Conservation (phyloP, 1,140 invertebrate genomes). For the Leptinotarsa texana region DNA sequence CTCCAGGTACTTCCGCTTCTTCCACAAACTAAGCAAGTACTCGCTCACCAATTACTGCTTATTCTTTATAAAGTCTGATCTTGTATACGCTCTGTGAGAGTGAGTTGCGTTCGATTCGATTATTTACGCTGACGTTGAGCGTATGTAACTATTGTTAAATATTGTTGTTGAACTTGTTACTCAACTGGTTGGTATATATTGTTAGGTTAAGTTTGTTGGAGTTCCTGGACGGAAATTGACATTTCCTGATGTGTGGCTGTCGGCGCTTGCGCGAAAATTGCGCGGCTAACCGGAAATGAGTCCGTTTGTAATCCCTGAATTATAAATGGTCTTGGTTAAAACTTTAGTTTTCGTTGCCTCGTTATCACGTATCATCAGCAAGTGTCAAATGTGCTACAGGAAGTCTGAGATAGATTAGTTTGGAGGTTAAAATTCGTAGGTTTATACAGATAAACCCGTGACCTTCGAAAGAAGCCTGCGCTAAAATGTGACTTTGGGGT, state of each 20-base stretch:
- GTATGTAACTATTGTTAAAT: slow-evolving; percentile 15
- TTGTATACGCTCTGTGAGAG: background rate
- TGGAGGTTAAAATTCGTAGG: slow-evolving; percentile 7
- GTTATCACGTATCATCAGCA: no score
- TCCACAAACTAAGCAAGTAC: slow-evolving; percentile 33
- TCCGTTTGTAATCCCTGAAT: no score
- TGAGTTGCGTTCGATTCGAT: background rate
- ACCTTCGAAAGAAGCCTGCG: slow-evolving; percentile 12
- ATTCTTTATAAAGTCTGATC: slow-evolving; percentile 12
- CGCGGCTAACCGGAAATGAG: no score
- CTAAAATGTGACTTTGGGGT: background rate
- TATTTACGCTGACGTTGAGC: slow-evolving; percentile 17
- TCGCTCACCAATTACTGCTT: background rate
- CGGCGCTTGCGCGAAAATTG: no score
- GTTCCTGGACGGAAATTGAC: background rate
- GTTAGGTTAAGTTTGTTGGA: slow-evolving; percentile 10
- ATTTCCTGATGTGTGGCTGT: background rate
- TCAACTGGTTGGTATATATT: slow-evolving; percentile 19
- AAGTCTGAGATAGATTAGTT: background rate
- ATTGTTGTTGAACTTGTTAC: slow-evolving; percentile 14
- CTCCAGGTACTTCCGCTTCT: background rate
- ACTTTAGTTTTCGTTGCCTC: no score
- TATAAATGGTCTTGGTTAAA: no score
- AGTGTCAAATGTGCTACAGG: no score
- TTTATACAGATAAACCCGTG: slow-evolving; percentile 24